These are phyloP conservation scores for Caenorhabditis angaria DNA, from an alignment of 2,888 invertebrate species.

Conservation along the genomic window DNA sequence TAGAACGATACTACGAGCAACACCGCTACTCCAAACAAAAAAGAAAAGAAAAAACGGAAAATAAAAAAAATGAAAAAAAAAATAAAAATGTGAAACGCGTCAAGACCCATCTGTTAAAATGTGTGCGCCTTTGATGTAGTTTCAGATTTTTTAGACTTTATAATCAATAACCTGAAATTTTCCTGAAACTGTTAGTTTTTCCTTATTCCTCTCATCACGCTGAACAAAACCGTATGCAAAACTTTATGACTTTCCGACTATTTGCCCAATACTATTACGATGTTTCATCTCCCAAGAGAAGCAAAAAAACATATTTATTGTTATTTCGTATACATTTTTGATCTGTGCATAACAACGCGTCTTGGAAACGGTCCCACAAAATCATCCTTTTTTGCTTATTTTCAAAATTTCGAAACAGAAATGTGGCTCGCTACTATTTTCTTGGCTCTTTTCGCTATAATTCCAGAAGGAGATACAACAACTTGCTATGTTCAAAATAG, in stretches of 20 bases:
- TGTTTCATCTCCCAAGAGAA: no score
- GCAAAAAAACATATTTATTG: neutral
- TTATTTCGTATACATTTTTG: neutral
- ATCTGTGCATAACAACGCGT: neutral
- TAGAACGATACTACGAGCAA: slow-evolving; percentile 2
- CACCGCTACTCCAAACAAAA: neutral
- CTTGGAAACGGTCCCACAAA: neutral
- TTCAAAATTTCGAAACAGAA: neutral
- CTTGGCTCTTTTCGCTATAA: neutral
- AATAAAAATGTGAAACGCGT: no score
- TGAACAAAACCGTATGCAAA: no score
- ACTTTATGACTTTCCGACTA: no score
- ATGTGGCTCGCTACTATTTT: neutral
- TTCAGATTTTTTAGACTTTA: no score
- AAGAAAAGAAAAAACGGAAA: neutral
- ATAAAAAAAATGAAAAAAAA: neutral
- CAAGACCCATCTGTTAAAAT: neutral
- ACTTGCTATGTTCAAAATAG: slow-evolving; percentile 43
- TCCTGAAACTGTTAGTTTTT: no score
- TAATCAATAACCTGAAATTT: no score
- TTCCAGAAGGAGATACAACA: slow-evolving; percentile 1
- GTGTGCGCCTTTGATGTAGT: no score
- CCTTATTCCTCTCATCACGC: no score
- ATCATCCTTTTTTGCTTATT: neutral
- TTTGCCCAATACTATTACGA: neutral